A percentile compares a stretch with the other conserved stretches of the same genome.
Conservation (phyloP, 2,113 vertebrate species). For the Uria lomvia region DNA sequence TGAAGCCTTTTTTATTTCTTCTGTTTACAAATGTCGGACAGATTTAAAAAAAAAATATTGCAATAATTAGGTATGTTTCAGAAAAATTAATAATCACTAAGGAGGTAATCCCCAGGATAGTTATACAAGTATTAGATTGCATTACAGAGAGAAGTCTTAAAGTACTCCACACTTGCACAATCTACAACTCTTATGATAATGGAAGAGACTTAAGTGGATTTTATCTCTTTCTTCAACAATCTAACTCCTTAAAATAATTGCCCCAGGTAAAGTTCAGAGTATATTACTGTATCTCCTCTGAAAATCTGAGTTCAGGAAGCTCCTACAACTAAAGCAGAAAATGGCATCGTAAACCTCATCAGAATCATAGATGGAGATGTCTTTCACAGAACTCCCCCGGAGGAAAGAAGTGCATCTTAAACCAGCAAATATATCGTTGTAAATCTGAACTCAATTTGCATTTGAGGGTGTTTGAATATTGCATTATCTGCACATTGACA, state of each 20-base stretch:
- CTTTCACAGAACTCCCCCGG: not conserved
- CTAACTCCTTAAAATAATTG: not conserved
- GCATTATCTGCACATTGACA: not conserved
- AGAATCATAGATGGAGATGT: not conserved
- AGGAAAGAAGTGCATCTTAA: not conserved
- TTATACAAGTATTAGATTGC: not conserved
- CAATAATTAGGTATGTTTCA: not conserved
- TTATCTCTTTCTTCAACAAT: not conserved
- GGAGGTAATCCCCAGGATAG: not conserved
- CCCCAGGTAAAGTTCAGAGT: not conserved
- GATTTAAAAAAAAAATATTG: not conserved
- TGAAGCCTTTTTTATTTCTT: not conserved
- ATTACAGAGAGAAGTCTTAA: not conserved
- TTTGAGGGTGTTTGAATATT: not conserved
- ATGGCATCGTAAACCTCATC: not conserved
- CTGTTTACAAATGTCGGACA: not conserved
- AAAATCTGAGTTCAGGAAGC: not conserved
- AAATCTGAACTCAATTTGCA: not conserved
- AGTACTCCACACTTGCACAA: not conserved
- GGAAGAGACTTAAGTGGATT: not conserved
- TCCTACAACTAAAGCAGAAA: not conserved
- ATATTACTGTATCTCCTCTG: not conserved
- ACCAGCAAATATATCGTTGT: rapidly evolving
- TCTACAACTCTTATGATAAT: not conserved
- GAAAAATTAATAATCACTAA: not conserved